A percentile compares a stretch with the other conserved stretches of the same genome.
Conservation (phyloP, 2,888 invertebrate genomes). For the Andrena fulva region DNA sequence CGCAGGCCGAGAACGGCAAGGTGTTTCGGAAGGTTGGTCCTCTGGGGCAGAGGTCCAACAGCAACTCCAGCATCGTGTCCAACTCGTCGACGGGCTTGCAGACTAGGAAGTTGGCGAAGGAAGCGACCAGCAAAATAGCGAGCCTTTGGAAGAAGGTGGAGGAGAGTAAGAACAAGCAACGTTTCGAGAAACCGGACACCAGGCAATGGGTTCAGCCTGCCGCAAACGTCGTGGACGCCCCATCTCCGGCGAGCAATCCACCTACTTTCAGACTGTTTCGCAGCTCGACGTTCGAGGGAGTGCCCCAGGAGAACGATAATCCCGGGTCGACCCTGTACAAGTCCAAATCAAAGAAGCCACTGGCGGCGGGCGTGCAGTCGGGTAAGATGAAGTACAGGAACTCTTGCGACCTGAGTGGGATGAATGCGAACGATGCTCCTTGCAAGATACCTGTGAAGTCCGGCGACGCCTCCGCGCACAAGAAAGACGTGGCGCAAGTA, state of each 20-base stretch:
- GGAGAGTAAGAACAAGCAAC: slow-evolving; percentile 87
- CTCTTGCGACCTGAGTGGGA: slow-evolving; percentile 80
- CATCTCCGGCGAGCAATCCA: slow-evolving; percentile 49
- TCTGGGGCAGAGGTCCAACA: slow-evolving; percentile 85
- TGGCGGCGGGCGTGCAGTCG: slow-evolving; percentile 44
- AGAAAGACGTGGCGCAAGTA: slow-evolving; percentile 54
- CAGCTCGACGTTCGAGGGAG: slow-evolving; percentile 89
- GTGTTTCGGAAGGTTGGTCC: slow-evolving; percentile 64
- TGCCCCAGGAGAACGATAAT: slow-evolving; percentile 71
- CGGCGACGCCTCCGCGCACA: slow-evolving; percentile 54
- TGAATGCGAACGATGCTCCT: slow-evolving; percentile 73
- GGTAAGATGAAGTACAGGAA: slow-evolving; percentile 76
- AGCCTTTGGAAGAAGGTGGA: slow-evolving; percentile 93
- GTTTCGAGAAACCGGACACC: slow-evolving; percentile 86
- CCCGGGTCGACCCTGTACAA: slow-evolving; percentile 44
- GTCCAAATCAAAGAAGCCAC: slow-evolving; percentile 56
- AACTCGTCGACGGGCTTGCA: slow-evolving; percentile 72
- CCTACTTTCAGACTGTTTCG: slow-evolving; percentile 84
- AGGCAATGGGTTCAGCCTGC: slow-evolving; percentile 87
- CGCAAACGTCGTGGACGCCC: slow-evolving; percentile 50
- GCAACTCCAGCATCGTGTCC: slow-evolving; percentile 87
- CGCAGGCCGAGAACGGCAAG: slow-evolving; percentile 71
- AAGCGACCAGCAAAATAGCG: slow-evolving; percentile 92
- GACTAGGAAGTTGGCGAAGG: slow-evolving; percentile 85
- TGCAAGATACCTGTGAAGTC: slow-evolving; percentile 78